Evolutionary conservation across 2,113 vertebrate genomes (phyloP).

Genomic region (Baryphthengus martii): DNA sequence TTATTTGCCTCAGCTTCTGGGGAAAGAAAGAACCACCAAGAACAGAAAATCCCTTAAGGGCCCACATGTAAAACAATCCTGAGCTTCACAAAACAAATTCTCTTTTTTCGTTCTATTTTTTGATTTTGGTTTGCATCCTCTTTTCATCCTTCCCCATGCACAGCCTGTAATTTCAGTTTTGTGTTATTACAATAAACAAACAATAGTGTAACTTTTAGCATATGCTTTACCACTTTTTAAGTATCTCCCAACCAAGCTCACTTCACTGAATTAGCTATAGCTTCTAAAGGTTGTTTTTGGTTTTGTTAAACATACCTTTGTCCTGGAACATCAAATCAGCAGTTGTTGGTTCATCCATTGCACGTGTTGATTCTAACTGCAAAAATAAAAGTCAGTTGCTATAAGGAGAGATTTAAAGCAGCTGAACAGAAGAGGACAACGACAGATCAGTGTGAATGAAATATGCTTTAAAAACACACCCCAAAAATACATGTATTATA

Average conservation of each 20-base stretch:
- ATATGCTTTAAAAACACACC: not conserved
- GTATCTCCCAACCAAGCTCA: not conserved
- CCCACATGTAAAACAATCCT: not conserved
- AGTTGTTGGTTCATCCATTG: slow-evolving; percentile 85
- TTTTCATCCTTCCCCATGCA: not conserved
- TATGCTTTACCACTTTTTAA: not conserved
- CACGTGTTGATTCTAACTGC: slow-evolving; percentile 80
- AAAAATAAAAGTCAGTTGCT: not conserved
- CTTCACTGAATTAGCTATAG: not conserved
- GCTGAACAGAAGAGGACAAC: not conserved
- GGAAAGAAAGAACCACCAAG: not conserved
- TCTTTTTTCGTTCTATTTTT: not conserved
- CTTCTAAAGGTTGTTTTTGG: not conserved
- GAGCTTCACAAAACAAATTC: not conserved
- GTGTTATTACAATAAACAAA: not conserved
- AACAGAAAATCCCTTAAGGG: not conserved
- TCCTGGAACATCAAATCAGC: slow-evolving; percentile 77
- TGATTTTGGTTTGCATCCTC: not conserved
- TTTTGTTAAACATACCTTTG: slow-evolving; percentile 69
- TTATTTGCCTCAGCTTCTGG: not conserved
- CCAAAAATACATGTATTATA: not conserved
- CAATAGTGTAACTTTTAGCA: not conserved
- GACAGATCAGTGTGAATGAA: not conserved
- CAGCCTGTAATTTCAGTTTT: not conserved
- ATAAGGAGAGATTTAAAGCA: not conserved